Conservation (phyloP, 2,888 invertebrate species). For the Ectemnius cavifrons region DNA sequence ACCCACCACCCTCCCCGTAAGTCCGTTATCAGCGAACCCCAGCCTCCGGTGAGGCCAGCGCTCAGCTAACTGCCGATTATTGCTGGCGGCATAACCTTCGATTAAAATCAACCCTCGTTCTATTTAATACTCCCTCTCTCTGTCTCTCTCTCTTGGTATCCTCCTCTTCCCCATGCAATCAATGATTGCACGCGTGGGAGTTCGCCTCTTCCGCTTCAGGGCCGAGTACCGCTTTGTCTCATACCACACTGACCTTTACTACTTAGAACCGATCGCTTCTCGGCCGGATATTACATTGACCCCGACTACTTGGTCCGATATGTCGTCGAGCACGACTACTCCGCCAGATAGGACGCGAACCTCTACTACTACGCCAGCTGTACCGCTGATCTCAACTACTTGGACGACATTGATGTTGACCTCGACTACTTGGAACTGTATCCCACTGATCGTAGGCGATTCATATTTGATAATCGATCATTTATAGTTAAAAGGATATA, state of each 20-base stretch:
- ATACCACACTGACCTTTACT: too few relatives aligned
- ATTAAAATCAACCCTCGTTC: slow-evolving; percentile 63
- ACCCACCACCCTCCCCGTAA: slow-evolving; percentile 51
- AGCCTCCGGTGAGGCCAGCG: slow-evolving; percentile 60
- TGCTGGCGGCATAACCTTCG: slow-evolving; percentile 61
- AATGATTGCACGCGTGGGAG: slow-evolving; percentile 17
- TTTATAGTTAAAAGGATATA: too few relatives aligned
- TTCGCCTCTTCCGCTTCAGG: slow-evolving; percentile 1
- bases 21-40: slow-evolving; percentile 73
- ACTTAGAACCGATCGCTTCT: too few relatives aligned
- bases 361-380: too few relatives aligned
- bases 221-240: too few relatives aligned
- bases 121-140: slow-evolving; percentile 22
- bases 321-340: too few relatives aligned
- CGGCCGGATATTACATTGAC: too few relatives aligned
- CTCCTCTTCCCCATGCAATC: slow-evolving; percentile 56
- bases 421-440: too few relatives aligned
- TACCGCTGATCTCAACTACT: not conserved
- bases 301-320: too few relatives aligned
- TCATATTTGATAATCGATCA: too few relatives aligned
- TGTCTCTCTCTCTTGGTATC: slow-evolving; percentile 44
- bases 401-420: not conserved
- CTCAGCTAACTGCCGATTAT: slow-evolving; percentile 69
- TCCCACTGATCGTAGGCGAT: too few relatives aligned
- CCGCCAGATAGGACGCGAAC: too few relatives aligned